Evolutionary conservation across 1,140 invertebrate genomes (phyloP).

Genomic region (Bicyclus anynana): DNA sequence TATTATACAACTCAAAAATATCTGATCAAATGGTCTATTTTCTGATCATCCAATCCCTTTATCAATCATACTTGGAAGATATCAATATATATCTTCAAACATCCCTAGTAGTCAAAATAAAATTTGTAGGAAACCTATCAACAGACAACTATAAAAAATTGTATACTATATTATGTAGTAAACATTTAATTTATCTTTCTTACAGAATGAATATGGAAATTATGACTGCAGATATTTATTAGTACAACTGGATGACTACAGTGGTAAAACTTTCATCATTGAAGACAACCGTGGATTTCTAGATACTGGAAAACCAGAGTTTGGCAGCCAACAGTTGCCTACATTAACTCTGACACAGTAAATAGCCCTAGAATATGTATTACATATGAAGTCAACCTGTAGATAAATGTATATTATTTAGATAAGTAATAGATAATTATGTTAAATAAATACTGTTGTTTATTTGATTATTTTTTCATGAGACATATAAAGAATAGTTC

Average conservation of each 20-base stretch:
- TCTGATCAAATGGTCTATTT: no score
- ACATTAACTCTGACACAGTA: constrained; percentile 52
- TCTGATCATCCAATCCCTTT: no score
- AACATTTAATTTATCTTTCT: constrained; percentile 34
- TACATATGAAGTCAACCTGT: no score
- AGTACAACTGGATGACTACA: constrained; percentile 88
- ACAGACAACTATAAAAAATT: no score
- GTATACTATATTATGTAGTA: no score
- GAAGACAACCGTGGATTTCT: constrained; percentile 83
- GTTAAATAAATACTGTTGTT: constrained; percentile 35
- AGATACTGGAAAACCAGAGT: constrained; percentile 39
- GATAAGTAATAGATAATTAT: constrained; percentile 25
- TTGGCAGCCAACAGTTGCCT: constrained; percentile 42
- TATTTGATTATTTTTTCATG: constrained; percentile 1
- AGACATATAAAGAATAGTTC: neutral
- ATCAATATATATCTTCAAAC: no score
- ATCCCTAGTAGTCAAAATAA: no score
- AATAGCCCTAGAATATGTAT: constrained; percentile 5
- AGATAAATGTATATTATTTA: constrained; percentile 29
- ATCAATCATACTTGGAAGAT: no score
- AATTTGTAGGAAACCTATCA: no score
- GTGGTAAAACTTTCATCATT: constrained; percentile 83
- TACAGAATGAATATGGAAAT: constrained; percentile 85
- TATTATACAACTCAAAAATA: no score
- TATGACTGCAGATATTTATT: constrained; percentile 91